Evolutionary conservation across 2,888 invertebrate species (phyloP).

Genomic region (Sphinx pinastri): DNA sequence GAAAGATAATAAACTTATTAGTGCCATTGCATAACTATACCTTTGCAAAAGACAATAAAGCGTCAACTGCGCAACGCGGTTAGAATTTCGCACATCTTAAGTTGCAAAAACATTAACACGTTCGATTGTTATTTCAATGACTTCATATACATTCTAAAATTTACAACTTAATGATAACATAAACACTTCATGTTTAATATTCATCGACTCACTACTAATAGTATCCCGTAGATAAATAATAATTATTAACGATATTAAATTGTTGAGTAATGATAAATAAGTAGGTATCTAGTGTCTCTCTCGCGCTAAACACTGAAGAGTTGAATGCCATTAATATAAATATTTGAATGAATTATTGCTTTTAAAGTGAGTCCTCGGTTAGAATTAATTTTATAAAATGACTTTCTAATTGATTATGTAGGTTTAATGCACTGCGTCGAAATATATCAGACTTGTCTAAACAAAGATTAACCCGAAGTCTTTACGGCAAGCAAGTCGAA

Average conservation of each 20-base stretch:
- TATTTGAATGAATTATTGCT: background rate
- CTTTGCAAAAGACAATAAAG: slow-evolving; percentile 45
- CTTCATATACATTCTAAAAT: slow-evolving; percentile 26
- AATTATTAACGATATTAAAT: slow-evolving; percentile 5
- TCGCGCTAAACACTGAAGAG: too few species aligned
- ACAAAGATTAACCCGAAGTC: slow-evolving; percentile 29
- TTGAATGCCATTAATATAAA: background rate
- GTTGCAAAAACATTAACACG: slow-evolving; percentile 40
- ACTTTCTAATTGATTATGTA: slow-evolving; percentile 17
- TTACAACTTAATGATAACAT: slow-evolving; percentile 1
- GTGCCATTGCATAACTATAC: slow-evolving; percentile 48
- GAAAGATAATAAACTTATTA: slow-evolving; percentile 49
- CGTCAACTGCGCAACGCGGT: slow-evolving; percentile 37
- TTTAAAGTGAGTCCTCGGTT: background rate
- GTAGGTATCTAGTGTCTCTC: background rate
- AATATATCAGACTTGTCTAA: slow-evolving; percentile 37
- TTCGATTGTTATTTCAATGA: slow-evolving; percentile 41
- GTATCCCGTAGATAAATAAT: background rate
- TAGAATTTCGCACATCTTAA: slow-evolving; percentile 52
- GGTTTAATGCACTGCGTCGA: slow-evolving; percentile 23
- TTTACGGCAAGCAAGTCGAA: slow-evolving; percentile 29
- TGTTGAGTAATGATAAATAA: background rate
- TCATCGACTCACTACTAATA: background rate
- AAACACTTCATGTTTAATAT: background rate
- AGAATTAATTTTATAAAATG: background rate